Conservation (phyloP, 2,113 vertebrate species). For the Callipepla californica region DNA sequence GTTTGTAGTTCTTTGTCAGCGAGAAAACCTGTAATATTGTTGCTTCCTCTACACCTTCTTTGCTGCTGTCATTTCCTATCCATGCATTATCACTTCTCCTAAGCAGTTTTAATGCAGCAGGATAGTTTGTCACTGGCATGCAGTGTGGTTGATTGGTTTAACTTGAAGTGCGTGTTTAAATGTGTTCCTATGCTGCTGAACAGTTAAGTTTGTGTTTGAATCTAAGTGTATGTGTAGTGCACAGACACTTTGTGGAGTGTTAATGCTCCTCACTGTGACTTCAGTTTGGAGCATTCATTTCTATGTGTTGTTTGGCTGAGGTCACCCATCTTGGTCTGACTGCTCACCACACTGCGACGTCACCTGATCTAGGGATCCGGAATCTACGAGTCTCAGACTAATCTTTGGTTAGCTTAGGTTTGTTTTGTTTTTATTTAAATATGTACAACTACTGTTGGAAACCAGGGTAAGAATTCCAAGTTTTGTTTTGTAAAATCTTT, state of each 20-base stretch:
- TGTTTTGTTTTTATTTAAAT: not conserved
- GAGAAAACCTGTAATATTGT: not conserved
- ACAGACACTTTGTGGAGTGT: not conserved
- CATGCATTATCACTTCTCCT: not conserved
- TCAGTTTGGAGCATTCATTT: not conserved
- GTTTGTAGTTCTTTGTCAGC: not conserved
- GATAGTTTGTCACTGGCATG: not conserved
- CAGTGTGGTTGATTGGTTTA: not conserved
- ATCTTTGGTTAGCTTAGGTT: not conserved
- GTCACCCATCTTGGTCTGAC: accelerated
- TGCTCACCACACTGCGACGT: not conserved
- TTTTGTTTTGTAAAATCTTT: not conserved
- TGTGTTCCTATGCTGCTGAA: not conserved
- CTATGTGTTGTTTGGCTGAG: not conserved
- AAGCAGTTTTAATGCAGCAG: not conserved
- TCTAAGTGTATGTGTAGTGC: not conserved
- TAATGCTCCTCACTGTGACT: not conserved
- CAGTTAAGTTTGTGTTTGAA: not conserved
- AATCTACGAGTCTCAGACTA: not conserved
- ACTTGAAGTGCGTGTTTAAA: not conserved
- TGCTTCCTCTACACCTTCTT: not conserved
- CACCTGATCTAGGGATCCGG: not conserved
- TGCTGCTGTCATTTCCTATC: not conserved
- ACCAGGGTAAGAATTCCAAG: not conserved
- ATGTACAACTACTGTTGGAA: not conserved